These are phyloP conservation scores for Maconellicoccus hirsutus DNA, from an alignment of 1,140 invertebrate genomes.

Conservation along the genomic window DNA sequence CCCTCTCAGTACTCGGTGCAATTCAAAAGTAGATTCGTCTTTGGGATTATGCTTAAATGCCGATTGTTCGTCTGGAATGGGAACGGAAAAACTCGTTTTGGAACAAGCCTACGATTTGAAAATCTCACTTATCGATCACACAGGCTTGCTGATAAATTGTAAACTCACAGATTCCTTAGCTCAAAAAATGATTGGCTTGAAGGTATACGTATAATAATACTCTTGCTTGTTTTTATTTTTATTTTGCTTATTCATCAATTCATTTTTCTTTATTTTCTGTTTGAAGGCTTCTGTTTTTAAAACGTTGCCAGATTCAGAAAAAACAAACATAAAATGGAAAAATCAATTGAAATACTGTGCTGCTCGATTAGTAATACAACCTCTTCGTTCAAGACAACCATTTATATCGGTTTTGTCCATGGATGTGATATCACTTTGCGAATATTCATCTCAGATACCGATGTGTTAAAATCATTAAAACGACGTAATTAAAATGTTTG, in stretches of 20 bases:
- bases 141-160: conserved; percentile 39
- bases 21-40: conserved; percentile 16
- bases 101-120: conserved; percentile 39
- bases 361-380: conserved; percentile 36
- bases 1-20: conserved; percentile 25
- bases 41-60: conserved; percentile 31
- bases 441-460: conserved; percentile 27
- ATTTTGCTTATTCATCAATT: neutral
- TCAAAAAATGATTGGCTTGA: conserved; percentile 35
- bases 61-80: conserved; percentile 31
- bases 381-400: conserved; percentile 22
- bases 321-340: conserved; percentile 40
- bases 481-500: neutral
- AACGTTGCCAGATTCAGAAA: conserved; percentile 34
- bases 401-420: conserved; percentile 27
- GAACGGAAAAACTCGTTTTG: conserved; percentile 26
- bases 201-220: conserved; percentile 33
- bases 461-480: conserved; percentile 25
- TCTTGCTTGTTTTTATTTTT: neutral
- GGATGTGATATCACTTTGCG: conserved; percentile 23
- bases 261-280: conserved; percentile 26
- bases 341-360: conserved; percentile 40
- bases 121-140: conserved; percentile 41
- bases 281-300: conserved; percentile 34
- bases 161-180: conserved; percentile 37